A percentile compares a stretch with the other conserved stretches of the same genome.
Evolutionary conservation across 2,113 vertebrate genomes (phyloP).

Genomic region (Drymodes brunneopygia): DNA sequence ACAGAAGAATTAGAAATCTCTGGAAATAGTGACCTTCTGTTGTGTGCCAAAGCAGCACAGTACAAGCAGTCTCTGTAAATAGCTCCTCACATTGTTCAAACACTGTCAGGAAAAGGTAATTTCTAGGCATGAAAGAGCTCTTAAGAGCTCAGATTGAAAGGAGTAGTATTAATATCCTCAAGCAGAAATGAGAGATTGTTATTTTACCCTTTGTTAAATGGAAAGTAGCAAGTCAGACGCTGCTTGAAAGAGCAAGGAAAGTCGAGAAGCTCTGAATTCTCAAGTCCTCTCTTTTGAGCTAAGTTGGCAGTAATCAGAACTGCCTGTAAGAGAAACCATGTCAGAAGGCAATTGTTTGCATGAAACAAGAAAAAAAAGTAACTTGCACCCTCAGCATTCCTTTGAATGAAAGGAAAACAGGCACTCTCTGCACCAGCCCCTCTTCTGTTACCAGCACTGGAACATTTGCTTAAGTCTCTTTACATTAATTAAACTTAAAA

Average conservation of each 20-base stretch:
- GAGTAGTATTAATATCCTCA: not conserved
- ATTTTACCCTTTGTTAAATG: not conserved
- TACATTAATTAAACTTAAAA: not conserved
- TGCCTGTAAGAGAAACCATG: not conserved
- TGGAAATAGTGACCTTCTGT: not conserved
- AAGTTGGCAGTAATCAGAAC: not conserved
- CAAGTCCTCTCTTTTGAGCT: not conserved
- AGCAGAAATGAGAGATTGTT: not conserved
- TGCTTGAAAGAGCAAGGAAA: not conserved
- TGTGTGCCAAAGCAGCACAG: not conserved
- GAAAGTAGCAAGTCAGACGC: not conserved
- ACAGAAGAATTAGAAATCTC: not conserved
- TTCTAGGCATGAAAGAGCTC: not conserved
- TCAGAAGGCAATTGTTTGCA: not conserved
- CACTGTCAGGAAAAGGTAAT: not conserved
- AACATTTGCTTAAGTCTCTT: not conserved
- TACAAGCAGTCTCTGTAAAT: not conserved
- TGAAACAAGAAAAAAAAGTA: not conserved
- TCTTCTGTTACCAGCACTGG: not conserved
- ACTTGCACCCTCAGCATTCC: not conserved
- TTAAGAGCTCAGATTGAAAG: not conserved
- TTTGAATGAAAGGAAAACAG: not conserved
- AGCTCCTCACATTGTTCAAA: not conserved
- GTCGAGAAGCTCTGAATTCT: not conserved
- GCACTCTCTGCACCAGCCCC: not conserved